Evolutionary conservation across 2,113 vertebrate genomes (phyloP).

Genomic region (Podiceps cristatus): DNA sequence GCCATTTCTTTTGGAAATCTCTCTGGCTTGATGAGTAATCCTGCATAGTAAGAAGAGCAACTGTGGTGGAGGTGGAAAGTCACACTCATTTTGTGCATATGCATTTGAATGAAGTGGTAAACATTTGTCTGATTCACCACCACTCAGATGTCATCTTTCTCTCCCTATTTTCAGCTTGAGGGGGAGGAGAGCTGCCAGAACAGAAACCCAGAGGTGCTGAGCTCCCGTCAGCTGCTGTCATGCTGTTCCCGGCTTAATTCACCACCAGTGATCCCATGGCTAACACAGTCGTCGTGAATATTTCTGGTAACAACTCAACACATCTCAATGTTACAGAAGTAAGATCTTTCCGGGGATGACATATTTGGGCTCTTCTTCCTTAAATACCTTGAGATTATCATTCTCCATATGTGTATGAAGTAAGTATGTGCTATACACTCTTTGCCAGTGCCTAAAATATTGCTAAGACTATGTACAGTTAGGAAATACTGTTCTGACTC

Average conservation of each 20-base stretch:
- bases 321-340: not conserved
- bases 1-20: conserved; percentile 7
- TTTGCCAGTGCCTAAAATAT: not conserved
- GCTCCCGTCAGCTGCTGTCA: conserved; percentile 34
- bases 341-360: not conserved
- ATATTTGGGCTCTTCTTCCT: not conserved
- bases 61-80: conserved; percentile 19
- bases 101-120: conserved; percentile 56
- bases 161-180: conserved; percentile 39
- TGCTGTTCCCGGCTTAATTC: not conserved
- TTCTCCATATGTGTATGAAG: not conserved
- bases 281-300: not conserved
- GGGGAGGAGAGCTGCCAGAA: conserved; percentile 49
- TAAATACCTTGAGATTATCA: not conserved
- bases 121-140: conserved; percentile 52
- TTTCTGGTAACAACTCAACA: not conserved
- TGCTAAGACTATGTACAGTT: not conserved
- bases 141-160: conserved; percentile 27
- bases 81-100: conserved; percentile 21
- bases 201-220: not conserved
- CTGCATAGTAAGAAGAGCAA: conserved; percentile 33
- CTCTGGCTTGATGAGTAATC: conserved; percentile 13
- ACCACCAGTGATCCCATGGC: not conserved
- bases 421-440: not conserved
- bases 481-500: not conserved